These are phyloP conservation scores for Aphrocallistes beatrix DNA, from an alignment of 37 sponge, comb jelly and placozoan species.

Conservation along the genomic window DNA sequence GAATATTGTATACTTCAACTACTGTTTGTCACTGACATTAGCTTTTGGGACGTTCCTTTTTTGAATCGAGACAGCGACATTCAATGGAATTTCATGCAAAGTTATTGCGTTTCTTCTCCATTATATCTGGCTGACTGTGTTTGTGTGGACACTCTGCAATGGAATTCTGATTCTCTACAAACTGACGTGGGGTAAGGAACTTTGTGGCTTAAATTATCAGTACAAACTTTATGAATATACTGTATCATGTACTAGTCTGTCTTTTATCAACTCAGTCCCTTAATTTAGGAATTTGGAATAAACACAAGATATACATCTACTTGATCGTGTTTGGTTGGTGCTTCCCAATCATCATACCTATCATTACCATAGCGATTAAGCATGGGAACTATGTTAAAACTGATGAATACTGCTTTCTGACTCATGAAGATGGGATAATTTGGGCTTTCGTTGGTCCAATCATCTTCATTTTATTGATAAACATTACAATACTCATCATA, in stretches of 20 bases:
- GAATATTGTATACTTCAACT: not conserved
- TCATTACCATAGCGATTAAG: constrained; percentile 5
- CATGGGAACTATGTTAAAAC: not conserved
- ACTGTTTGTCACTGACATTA: not conserved
- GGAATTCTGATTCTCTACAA: not conserved
- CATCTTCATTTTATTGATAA: not conserved
- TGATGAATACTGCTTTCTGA: not conserved
- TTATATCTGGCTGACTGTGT: constrained; percentile 7
- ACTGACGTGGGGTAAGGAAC: not conserved
- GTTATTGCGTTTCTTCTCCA: not conserved
- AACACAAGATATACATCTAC: not conserved
- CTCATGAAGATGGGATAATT: constrained; percentile 11
- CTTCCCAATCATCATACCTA: not conserved
- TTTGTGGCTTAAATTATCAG: too few species aligned
- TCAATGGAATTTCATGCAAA: not conserved
- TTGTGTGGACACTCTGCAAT: constrained; percentile 8
- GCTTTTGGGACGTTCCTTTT: not conserved
- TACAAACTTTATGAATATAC: too few species aligned
- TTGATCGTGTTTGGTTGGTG: not conserved
- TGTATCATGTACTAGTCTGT: too few species aligned
- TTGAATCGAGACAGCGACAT: not conserved
- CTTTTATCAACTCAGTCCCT: too few species aligned
- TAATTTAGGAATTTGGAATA: not conserved
- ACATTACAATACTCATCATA: not conserved
- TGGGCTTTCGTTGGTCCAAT: constrained; percentile 13